These are phyloP conservation scores for Ennomos erosarius DNA, from an alignment of 2,888 invertebrate genomes.

Conservation along the genomic window DNA sequence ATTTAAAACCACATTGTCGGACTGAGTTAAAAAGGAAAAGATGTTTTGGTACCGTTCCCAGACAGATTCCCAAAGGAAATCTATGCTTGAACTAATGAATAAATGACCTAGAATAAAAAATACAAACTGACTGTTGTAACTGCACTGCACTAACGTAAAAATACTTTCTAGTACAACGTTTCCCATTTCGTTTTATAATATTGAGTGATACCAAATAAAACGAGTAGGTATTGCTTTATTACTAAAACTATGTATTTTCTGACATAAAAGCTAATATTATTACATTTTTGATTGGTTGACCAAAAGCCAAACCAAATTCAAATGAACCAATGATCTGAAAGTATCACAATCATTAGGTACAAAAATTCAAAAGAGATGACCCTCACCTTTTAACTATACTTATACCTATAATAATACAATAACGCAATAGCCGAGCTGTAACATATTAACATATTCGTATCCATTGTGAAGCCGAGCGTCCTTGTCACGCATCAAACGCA, in stretches of 20 bases:
- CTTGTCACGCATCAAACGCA: conserved; percentile 41
- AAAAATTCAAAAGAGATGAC: conserved; percentile 20
- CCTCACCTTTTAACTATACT: conserved; percentile 4
- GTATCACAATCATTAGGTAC: conserved; percentile 14
- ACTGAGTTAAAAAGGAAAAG: conserved; percentile 17
- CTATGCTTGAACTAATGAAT: background rate
- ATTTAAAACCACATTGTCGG: conserved; percentile 19
- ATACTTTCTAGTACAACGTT: no score
- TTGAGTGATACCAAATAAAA: no score
- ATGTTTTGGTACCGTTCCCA: background rate
- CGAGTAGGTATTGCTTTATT: no score
- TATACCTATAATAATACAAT: background rate
- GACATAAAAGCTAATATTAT: no score
- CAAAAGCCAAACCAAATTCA: no score
- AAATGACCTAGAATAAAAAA: background rate
- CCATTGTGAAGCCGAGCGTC: conserved; percentile 35
- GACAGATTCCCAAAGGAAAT: background rate
- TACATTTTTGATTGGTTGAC: no score
- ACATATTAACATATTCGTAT: conserved; percentile 38
- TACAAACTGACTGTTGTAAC: no score
- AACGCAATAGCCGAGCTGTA: conserved; percentile 11
- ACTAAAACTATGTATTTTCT: no score
- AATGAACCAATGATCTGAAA: conserved; percentile 5
- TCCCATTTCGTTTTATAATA: no score
- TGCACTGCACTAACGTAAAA: no score